Percentiles rank a stretch among this genome's conserved stretches.
phyloP scores from a whole-genome alignment of 2,888 invertebrate genomes.

The Lycocerus yunnanus region DNA sequence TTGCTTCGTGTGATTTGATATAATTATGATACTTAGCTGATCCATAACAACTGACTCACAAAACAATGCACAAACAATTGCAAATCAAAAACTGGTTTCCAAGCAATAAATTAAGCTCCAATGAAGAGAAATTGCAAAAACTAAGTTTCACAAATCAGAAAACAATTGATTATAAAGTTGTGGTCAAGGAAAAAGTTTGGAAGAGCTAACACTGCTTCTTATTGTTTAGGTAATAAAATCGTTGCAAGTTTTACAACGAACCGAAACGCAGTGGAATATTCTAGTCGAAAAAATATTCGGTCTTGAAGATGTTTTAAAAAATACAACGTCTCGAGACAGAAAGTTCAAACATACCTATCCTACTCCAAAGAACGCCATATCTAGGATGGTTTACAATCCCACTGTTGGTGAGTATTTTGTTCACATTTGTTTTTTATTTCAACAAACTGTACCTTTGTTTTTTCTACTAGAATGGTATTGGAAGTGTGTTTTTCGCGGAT shows the following conservation, averaged over 20 bases:
- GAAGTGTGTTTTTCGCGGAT: slow-evolving; percentile 83
- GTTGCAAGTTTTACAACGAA: slow-evolving; percentile 88
- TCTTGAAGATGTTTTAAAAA: slow-evolving; percentile 86
- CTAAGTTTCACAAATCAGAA: too few species aligned
- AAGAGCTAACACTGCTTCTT: background rate
- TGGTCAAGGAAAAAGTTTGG: too few species aligned
- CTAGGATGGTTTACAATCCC: slow-evolving; percentile 68
- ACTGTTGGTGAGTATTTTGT: slow-evolving; percentile 60
- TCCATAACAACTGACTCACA: too few species aligned
- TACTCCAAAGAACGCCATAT: slow-evolving; percentile 62
- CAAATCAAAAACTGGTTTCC: too few species aligned
- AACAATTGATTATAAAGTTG: too few species aligned
- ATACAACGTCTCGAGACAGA: slow-evolving; percentile 66
- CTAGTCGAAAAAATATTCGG: slow-evolving; percentile 79
- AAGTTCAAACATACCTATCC: slow-evolving; percentile 74
- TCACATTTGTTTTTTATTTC: background rate
- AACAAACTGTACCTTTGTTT: background rate
- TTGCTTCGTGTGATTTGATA: too few species aligned
- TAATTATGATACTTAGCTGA: too few species aligned
- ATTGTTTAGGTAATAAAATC: slow-evolving; percentile 76
- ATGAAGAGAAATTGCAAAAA: too few species aligned
- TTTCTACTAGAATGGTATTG: slow-evolving; percentile 88
- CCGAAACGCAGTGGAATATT: slow-evolving; percentile 92
- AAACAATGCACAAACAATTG: too few species aligned
- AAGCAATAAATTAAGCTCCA: too few species aligned